Conservation (phyloP, 2,797 vertebrate genomes). For the Pseudocheirus occidentalis region DNA sequence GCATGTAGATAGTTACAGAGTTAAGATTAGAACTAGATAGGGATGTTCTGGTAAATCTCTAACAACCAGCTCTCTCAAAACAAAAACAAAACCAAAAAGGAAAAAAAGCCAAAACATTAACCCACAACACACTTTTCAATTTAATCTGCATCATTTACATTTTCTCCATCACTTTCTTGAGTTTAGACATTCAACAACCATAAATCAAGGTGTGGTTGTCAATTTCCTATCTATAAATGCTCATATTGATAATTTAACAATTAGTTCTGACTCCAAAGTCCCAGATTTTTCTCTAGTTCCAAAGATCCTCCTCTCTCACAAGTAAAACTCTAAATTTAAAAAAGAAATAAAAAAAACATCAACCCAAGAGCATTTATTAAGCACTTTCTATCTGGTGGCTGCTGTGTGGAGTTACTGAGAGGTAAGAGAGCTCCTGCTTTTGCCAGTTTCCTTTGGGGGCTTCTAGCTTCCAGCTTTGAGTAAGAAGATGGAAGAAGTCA, state of each 20-base stretch:
- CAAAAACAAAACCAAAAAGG: neutral
- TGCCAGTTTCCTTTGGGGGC: no score
- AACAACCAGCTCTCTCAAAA: neutral
- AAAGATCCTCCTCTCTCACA: neutral
- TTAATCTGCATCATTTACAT: neutral
- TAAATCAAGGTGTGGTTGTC: neutral
- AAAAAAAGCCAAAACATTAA: neutral
- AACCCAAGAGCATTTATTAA: neutral
- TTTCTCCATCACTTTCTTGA: neutral
- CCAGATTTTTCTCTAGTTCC: neutral
- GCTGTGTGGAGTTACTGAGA: neutral
- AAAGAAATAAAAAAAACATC: neutral
- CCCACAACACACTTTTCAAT: neutral
- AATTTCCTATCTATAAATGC: neutral
- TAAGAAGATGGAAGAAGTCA: neutral
- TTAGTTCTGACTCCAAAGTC: neutral
- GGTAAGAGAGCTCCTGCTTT: neutral
- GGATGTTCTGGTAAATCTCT: neutral
- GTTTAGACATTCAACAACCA: neutral
- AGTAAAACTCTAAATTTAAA: neutral
- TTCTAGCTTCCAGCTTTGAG: neutral
- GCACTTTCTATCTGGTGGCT: neutral
- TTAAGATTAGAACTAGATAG: neutral
- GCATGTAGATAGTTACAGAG: neutral
- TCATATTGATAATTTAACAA: neutral